Evolutionary conservation across 2,797 vertebrate genomes (phyloP), one percentile per base, ranked within the genome.

Genomic region (Chelidonichthys spinosus): DNA sequence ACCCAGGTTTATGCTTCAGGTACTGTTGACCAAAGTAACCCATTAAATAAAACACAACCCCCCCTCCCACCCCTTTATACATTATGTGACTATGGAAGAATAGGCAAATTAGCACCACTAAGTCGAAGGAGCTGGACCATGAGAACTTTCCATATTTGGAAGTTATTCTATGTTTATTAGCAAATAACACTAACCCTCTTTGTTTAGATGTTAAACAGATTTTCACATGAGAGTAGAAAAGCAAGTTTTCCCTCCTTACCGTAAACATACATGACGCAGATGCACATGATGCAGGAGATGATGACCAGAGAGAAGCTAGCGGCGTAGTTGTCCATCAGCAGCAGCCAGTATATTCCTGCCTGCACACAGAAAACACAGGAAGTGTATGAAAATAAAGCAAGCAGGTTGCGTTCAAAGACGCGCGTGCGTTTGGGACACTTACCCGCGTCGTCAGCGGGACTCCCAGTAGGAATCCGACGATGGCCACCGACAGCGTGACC

Each of bases 221-320:
- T 25, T 54, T 35, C 32, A 52, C 3, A 52, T 13, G 7, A 49
- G 6, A 35, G 15, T 0, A 17, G 36, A 63, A 35, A n/a, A 42
- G 39, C 37, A 40, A 43, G 9, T 37, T 32, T 14, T 13, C 42
- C 10, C 4, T 76, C 88, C 97, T 93, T 93, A 99, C 98, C 98
- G 0, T 99, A 99, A 89, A 99, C 93, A 84, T 98, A 97, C 97
- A 99, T 99, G 91, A 99, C 85, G 74, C 97, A 95, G 85, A 99
- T 95, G 2, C 98, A 99, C 98, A 99, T 99, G 86, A 99, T 99
- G 90, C 98, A 99, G 70, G 98, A 99, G 91, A 99, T 99, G 93
- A 99, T 49, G 18, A 99, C 98, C 89, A 99, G 81, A 69, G 98
- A 99, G 95, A 99, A 99, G 89, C 98, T 99, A 72, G 98, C 98